Conservation (phyloP, 2,113 vertebrate species). For the Xyliphius kryptos region DNA sequence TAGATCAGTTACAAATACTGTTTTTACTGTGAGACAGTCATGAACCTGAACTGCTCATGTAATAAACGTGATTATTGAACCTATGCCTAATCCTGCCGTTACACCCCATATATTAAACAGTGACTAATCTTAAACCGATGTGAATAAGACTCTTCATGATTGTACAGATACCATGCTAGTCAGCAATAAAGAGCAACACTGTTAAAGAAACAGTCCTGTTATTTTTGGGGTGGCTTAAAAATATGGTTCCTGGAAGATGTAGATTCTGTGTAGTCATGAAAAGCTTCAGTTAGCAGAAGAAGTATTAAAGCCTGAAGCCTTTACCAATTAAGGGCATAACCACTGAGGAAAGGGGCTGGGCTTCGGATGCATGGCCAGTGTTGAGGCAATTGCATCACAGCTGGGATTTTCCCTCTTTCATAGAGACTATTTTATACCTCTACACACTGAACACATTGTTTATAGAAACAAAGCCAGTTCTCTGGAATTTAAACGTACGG, state of each 20-base stretch:
- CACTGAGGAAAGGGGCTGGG: background rate
- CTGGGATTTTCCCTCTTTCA: constrained; percentile 32
- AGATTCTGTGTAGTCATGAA: background rate
- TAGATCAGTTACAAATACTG: constrained; percentile 21
- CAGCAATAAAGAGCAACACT: background rate
- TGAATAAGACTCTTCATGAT: background rate
- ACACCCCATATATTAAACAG: background rate
- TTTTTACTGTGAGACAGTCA: constrained; percentile 6
- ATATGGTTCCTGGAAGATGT: background rate
- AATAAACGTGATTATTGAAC: too few relatives aligned
- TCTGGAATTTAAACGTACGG: background rate
- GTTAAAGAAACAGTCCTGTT: background rate
- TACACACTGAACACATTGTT: background rate
- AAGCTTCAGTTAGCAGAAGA: constrained; percentile 2
- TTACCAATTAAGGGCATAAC: constrained; percentile 40
- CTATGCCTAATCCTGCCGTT: too few relatives aligned
- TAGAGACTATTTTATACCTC: background rate
- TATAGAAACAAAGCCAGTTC: background rate
- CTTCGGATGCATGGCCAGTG: background rate
- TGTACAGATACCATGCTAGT: background rate
- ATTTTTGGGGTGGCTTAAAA: background rate
- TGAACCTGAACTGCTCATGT: too few relatives aligned
- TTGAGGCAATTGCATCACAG: constrained; percentile 22
- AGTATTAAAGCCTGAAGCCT: constrained; percentile 5
- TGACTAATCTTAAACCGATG: background rate